A percentile compares a stretch with the other conserved stretches of the same genome.
phyloP scores from a whole-genome alignment of 2,113 vertebrate species.

The Paramormyrops kingsleyae region DNA sequence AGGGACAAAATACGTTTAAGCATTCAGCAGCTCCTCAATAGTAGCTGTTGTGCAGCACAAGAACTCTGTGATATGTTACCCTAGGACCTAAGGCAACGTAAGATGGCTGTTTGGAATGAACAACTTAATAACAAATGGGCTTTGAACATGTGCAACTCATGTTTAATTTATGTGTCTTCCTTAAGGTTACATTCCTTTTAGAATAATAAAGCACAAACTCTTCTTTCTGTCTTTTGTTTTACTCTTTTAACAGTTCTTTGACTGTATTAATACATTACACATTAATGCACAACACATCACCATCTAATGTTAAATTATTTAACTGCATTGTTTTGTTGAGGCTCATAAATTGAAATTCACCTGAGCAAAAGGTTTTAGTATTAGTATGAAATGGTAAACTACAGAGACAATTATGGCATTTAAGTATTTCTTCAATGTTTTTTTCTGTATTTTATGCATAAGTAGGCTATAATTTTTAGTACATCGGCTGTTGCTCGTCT shows the following conservation, averaged over 20 bases:
- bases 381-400: neutral
- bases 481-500: neutral
- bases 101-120: neutral
- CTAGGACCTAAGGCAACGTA: neutral
- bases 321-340: neutral
- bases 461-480: neutral
- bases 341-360: neutral
- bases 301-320: neutral
- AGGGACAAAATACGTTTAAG: neutral
- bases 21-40: neutral
- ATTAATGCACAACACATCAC: neutral
- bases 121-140: neutral
- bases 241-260: neutral
- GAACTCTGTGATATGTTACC: neutral
- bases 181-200: slow-evolving; percentile 2
- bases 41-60: neutral
- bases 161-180: slow-evolving; percentile 4
- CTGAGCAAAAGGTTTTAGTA: neutral
- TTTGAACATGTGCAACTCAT: neutral
- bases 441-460: neutral
- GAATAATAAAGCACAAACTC: neutral
- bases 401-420: neutral
- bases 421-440: neutral
- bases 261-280: neutral
- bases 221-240: neutral